Evolutionary conservation across 92 coral and sea anemone species (phyloP), one percentile per base, ranked within the genome.

Genomic region (Blastomussa wellsi): DNA sequence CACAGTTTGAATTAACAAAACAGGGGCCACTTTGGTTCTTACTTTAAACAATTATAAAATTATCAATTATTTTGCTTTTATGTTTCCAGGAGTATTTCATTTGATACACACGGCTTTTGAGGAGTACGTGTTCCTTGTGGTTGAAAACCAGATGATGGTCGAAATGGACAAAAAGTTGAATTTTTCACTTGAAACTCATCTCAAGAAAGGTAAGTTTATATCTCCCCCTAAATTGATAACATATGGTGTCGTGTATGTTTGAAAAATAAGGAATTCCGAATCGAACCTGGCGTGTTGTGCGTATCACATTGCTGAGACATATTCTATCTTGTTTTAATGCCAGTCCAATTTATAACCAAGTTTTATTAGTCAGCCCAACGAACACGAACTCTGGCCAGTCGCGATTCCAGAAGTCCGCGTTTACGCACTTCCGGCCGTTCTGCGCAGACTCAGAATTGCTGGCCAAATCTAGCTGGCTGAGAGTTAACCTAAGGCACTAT

Each of bases 101-200:
- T 84, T 96, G 79, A 92, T 96, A 28, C 98, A 94, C 74, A 95
- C 93, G 76, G 95, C 95, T 12, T 93, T 96, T 74, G 97, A 96
- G 55, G 99, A 96, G 79, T 96, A 96, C 72, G 92, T 94, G 66
- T 80, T 96, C 22, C 92, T 96, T 16, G 92, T 96, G 13, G 91
- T 96, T 29, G 99, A 96, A 87, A 96, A 93, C 82, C 96, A 94
- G 76, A 84, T 85, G 90, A 92, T 95, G 62, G 65, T 79, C 19
- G 91, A 91, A 70, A 82, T 93, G 86, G 99, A 96, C 73, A 83
- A 85, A 52, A 91, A 87, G 31, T 87, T 96, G 67, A 92, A 92
- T 24, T 55, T 29, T 11, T 89, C 94, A 20, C 89, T 96, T 16
- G 89, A 88, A 36, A 67, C 47, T 28, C 98, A 89, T 59, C 59